Conservation (phyloP, 2,113 vertebrate genomes). For the Gallinago undulata region DNA sequence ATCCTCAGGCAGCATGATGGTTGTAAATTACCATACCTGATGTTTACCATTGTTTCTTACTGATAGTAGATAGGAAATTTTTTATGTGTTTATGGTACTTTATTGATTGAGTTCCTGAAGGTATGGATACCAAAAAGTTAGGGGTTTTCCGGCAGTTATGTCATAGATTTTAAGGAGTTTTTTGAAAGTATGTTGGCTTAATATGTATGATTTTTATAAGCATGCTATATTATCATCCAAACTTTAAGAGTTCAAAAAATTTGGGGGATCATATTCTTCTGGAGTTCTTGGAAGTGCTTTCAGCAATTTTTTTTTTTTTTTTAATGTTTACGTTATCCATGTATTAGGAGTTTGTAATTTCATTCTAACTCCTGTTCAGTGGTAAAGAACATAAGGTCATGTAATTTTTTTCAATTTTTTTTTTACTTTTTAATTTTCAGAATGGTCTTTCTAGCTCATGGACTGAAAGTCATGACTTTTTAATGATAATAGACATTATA, state of each 20-base stretch:
- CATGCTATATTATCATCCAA: not conserved
- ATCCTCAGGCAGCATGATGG: not conserved
- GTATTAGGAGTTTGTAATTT: not conserved
- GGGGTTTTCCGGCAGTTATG: not conserved
- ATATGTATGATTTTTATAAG: not conserved
- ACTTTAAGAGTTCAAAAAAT: not conserved
- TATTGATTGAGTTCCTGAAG: slow-evolving; percentile 26
- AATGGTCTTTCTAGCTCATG: not conserved
- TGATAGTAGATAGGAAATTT: slow-evolving; percentile 1
- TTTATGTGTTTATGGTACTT: not conserved
- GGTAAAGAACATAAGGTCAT: slow-evolving; percentile 1
- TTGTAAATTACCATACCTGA: slow-evolving; percentile 25
- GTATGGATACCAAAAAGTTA: not conserved
- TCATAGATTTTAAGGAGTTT: not conserved
- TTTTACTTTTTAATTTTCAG: not conserved
- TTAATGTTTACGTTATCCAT: not conserved
- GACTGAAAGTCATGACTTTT: not conserved
- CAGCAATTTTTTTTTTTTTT: no score
- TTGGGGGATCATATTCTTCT: not conserved
- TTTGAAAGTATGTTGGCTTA: not conserved
- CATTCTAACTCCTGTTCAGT: not conserved
- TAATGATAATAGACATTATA: not conserved
- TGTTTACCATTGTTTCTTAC: slow-evolving; percentile 31
- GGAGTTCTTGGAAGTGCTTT: not conserved
- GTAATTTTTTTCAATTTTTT: not conserved